Evolutionary conservation across 2,888 invertebrate genomes (phyloP), one percentile per base, ranked within the genome.

Genomic region (Ophioninae sp.): DNA sequence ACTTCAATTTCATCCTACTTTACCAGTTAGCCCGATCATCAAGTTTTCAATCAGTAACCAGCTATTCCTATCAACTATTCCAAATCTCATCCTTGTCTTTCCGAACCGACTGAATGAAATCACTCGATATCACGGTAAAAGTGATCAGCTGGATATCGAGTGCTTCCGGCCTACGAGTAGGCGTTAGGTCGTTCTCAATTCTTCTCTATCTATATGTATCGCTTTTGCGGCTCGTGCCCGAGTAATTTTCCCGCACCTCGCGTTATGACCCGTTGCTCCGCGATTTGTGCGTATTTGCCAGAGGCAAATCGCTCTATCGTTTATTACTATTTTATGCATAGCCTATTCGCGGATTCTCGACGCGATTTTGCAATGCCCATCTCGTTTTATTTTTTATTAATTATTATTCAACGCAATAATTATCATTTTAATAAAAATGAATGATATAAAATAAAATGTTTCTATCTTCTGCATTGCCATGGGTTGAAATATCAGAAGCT

Each of bases 101-200:
- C 10, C 37, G n/a, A 0, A 56, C 7, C 58, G 37, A 6, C 51
- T 10, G 56, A 30, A 56, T 30, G 13, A 74, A 82, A 69, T 67
- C 59, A 39, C 65, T 74, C 39, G 64, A 61, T 61, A 79, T 79
- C 74, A 61, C 59, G 17, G 41, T 37, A 51, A 23, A 71, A 41
- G 51, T 56, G 17, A 44, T 59, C 64, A 51, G 44, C 58, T 30
- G 41, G 7, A n/a, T 13, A 68, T 44, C 63, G 76, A 71, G 76
- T 76, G 80, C 83, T 83, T 83, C 83, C 83, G 80, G 83, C 76
- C 67, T 73, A 68, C 63, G 59, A 69, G 83, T 83, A 80, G 80
- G 83, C 72, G 83, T 76, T 67, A 65, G 69, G 64, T 72, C 71
- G 80, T 76, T 83, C 63, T 2, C 58, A 64, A 79, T 79, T 80